A percentile compares a stretch with the other conserved stretches of the same genome.
Evolutionary conservation across 2,113 vertebrate species (phyloP).

Genomic region (Cheirogaleus medius): DNA sequence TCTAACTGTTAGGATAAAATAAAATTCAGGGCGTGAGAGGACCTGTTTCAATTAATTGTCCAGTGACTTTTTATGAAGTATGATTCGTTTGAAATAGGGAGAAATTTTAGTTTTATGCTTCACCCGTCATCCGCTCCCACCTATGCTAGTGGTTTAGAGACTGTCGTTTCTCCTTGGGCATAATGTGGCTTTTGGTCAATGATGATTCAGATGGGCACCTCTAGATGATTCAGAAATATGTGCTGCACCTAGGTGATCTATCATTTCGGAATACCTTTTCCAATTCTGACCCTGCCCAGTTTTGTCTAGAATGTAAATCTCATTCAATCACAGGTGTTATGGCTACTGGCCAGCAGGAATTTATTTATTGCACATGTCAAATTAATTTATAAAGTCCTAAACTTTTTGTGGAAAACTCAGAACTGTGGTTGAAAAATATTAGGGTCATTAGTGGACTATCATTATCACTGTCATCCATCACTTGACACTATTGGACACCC

Average conservation of each 20-base stretch:
- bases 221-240: constrained; percentile 49
- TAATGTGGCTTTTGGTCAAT: not conserved
- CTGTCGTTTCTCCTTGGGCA: not conserved
- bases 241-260: constrained; percentile 53
- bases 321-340: not conserved
- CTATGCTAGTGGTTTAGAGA: not conserved
- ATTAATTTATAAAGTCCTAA: constrained; percentile 17
- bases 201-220: constrained; percentile 53
- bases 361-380: not conserved
- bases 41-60: not conserved
- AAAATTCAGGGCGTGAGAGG: not conserved
- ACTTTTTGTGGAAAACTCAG: not conserved
- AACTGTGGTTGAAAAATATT: not conserved
- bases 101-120: not conserved
- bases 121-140: not conserved
- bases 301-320: constrained; percentile 27
- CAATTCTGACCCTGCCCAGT: not conserved
- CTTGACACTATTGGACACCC: not conserved
- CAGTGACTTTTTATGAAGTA: not conserved
- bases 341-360: not conserved
- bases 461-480: not conserved
- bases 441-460: not conserved
- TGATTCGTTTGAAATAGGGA: not conserved
- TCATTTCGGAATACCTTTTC: constrained; percentile 22
- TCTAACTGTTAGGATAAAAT: not conserved